Evolutionary conservation across 2,113 vertebrate species (phyloP).

Genomic region (Eptesicus fuscus): DNA sequence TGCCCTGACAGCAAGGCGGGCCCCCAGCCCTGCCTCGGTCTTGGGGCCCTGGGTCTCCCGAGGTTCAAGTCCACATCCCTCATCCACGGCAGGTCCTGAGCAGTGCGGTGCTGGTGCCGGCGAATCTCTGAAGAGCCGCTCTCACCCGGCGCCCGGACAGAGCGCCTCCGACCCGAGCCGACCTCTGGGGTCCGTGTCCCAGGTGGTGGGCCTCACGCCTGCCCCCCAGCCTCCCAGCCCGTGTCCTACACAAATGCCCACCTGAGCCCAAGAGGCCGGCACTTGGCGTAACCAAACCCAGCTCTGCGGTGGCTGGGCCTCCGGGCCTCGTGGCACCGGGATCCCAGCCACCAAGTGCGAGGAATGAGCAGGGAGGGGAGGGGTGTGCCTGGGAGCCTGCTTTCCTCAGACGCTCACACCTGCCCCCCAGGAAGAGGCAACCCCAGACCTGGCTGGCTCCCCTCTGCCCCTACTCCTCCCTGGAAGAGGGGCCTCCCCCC

Average conservation of each 20-base stretch:
- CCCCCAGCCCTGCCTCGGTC: not conserved
- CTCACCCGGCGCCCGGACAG: rapidly evolving
- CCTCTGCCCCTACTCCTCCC: too few species aligned
- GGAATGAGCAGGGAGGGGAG: rapidly evolving
- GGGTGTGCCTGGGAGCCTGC: not conserved
- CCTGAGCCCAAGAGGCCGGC: not conserved
- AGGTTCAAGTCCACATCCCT: not conserved
- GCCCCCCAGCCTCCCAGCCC: not conserved
- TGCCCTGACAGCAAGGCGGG: not conserved
- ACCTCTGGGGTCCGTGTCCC: not conserved
- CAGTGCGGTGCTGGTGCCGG: not conserved
- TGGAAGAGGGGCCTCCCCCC: too few species aligned
- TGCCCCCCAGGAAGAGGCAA: too few species aligned
- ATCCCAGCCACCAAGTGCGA: not conserved
- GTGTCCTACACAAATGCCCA: not conserved
- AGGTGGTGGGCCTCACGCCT: not conserved
- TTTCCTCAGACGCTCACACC: too few species aligned
- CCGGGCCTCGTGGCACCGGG: not conserved
- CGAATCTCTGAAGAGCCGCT: not conserved
- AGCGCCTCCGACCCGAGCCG: rapidly evolving
- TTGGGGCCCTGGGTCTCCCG: not conserved
- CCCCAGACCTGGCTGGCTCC: too few species aligned
- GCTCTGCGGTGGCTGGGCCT: not conserved
- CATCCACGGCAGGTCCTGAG: rapidly evolving
- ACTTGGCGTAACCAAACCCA: not conserved